Conservation (phyloP, 2,888 invertebrate genomes). For the Pristionchus japonicus region DNA sequence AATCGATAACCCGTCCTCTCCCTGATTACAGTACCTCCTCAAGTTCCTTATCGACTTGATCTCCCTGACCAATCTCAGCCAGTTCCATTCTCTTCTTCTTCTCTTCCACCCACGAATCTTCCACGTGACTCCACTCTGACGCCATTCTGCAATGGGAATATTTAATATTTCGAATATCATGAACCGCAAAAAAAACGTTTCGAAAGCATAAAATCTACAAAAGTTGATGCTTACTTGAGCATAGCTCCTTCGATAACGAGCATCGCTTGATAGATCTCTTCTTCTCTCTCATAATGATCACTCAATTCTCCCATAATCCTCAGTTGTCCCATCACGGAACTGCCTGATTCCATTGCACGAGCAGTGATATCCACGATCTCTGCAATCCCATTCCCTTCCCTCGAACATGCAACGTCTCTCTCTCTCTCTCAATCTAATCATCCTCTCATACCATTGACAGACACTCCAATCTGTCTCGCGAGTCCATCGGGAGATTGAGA, state of each 20-base stretch:
- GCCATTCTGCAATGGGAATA: constrained; percentile 68
- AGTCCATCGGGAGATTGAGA: constrained; percentile 40
- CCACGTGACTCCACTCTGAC: constrained; percentile 67
- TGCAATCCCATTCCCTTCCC: background rate
- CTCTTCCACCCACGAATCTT: constrained; percentile 60
- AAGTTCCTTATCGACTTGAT: background rate
- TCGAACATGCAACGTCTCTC: background rate
- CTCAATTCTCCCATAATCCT: constrained; percentile 84
- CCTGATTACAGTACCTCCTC: background rate
- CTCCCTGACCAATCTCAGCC: background rate
- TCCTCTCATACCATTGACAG: constrained; percentile 24
- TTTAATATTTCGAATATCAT: background rate
- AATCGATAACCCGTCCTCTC: background rate
- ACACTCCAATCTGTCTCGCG: constrained; percentile 27
- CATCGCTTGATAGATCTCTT: constrained; percentile 78
- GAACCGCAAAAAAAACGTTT: too few relatives aligned
- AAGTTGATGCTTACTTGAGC: constrained; percentile 59
- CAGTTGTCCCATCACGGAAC: constrained; percentile 82
- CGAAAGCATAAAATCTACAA: background rate
- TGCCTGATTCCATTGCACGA: constrained; percentile 85
- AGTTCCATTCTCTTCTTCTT: constrained; percentile 49
- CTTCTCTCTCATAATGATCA: constrained; percentile 81
- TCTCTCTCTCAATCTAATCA: too few relatives aligned
- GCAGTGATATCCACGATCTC: constrained; percentile 84
- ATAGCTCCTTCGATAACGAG: constrained; percentile 76